Percentiles rank a stretch among this genome's conserved stretches.
These are phyloP conservation scores for Chorisops tibialis DNA, from an alignment of 2,888 invertebrate species.

Conservation along the genomic window DNA sequence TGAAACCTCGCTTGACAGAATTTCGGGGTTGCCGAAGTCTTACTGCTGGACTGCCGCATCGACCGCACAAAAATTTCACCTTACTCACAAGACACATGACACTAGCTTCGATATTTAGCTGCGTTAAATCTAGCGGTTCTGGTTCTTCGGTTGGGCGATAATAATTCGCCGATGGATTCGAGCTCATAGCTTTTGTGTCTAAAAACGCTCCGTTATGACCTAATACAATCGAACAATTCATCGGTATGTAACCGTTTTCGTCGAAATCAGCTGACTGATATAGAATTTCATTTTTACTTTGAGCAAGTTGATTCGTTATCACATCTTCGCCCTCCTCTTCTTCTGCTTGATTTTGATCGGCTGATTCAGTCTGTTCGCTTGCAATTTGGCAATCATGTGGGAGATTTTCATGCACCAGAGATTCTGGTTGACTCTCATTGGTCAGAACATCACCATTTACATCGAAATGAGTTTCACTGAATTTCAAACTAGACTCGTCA, in stretches of 20 bases:
- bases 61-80: slow-evolving; percentile 71
- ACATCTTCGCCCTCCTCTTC: not conserved
- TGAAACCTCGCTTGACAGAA: slow-evolving; percentile 44
- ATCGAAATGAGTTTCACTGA: slow-evolving; percentile 41
- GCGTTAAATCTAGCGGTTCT: slow-evolving; percentile 81
- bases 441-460: slow-evolving; percentile 35
- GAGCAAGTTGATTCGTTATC: slow-evolving; percentile 27
- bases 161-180: slow-evolving; percentile 65
- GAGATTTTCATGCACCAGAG: not conserved
- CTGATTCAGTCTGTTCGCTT: not conserved
- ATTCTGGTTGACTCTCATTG: slow-evolving; percentile 14
- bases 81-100: slow-evolving; percentile 83
- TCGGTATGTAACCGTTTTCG: slow-evolving; percentile 36
- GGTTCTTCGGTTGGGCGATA: slow-evolving; percentile 77
- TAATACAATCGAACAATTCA: slow-evolving; percentile 37
- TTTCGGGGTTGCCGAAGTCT: slow-evolving; percentile 57
- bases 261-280: slow-evolving; percentile 34
- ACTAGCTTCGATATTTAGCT: slow-evolving; percentile 82
- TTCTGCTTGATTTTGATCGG: not conserved
- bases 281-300: slow-evolving; percentile 35
- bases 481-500: slow-evolving; percentile 32
- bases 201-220: slow-evolving; percentile 49
- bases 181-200: slow-evolving; percentile 54
- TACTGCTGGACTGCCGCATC: slow-evolving; percentile 66
- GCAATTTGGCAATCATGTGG: not conserved